Base-by-base conservation (phyloP, 1,140 invertebrate genomes). In the Drosophila fuyamai region DNA sequence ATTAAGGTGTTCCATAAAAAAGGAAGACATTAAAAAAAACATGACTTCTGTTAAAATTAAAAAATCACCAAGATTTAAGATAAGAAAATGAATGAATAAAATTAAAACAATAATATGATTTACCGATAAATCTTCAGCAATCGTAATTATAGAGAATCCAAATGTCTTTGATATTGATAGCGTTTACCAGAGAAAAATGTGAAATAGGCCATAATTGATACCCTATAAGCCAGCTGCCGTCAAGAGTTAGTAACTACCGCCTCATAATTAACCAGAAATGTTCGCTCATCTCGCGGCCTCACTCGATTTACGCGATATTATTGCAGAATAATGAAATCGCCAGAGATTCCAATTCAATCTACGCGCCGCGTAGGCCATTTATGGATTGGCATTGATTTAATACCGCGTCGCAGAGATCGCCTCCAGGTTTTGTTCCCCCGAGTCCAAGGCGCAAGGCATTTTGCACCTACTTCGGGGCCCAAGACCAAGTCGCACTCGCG, bases 301-400 rank as follows among this genome's bases (percentile, higher is more conserved):
- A 63, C 57, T 74, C 58, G 43, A 62, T 62, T 68, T 74, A 55
- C 63, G 67, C 56, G 80, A 85, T 90, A 75, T 89, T 81, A 89
- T 90, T 89, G 86, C 79, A 76, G 77, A 79, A 90, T 89, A 90
- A 89, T 89, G 84, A 72, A 86, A 88, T 79, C 82, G 82, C 82
- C 59, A 48, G 82, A 86, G 82, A 86, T 86, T 88, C 82, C 82
- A 88, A 86, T 83, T 77, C 76, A 83, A 79, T 65, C 82, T 81
- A 74, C 73, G 81, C 77, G 68, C 62, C 81, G 71, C 66, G 66
- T 68, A 76, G 81, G 60, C 86, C 85, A 90, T 90, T 90, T 90
- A 90, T 90, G 85, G 85, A 86, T 85, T 90, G 85, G 86, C 85
- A 90, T 90, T 90, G 85, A 85, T 90, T 90, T 85, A 90, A 90